These are phyloP conservation scores for Lobophora halterata DNA, from an alignment of 2,888 invertebrate genomes.

Conservation along the genomic window DNA sequence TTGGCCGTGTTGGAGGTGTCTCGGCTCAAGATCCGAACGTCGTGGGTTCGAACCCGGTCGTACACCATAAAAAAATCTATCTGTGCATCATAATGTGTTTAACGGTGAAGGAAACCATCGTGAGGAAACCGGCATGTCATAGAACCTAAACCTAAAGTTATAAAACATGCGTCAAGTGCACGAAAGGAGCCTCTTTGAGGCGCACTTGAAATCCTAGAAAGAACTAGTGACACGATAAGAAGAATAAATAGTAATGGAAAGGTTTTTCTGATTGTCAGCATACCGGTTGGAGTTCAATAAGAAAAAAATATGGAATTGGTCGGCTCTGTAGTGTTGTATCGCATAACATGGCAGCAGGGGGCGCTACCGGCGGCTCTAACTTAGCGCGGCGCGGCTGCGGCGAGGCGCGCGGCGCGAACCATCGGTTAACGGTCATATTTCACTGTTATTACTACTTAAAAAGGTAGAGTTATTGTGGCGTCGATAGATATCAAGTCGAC, in stretches of 20 bases:
- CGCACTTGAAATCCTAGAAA: no score
- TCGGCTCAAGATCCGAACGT: no score
- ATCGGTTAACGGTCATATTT: conserved; percentile 49
- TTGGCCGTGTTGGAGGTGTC: no score
- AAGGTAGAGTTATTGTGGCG: conserved; percentile 57
- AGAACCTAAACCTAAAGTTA: no score
- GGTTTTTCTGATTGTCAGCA: conserved; percentile 26
- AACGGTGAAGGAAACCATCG: no score
- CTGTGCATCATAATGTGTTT: no score
- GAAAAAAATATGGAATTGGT: conserved; percentile 46
- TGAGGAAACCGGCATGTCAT: no score
- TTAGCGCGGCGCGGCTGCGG: conserved; percentile 36
- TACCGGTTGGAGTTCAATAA: conserved; percentile 33
- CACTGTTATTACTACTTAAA: conserved; percentile 67
- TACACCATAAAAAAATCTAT: no score
- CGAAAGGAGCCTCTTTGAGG: no score
- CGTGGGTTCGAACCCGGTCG: no score
- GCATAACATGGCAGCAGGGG: conserved; percentile 67
- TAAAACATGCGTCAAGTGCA: no score
- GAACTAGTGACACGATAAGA: no score
- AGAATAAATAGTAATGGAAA: conserved; percentile 21
- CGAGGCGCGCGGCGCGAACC: conserved; percentile 34
- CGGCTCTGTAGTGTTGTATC: conserved; percentile 66
- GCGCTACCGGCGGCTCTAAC: conserved; percentile 68
- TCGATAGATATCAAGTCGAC: conserved; percentile 65